Evolutionary conservation across 2,113 vertebrate species (phyloP).

Genomic region (Protomyctophum bolini): DNA sequence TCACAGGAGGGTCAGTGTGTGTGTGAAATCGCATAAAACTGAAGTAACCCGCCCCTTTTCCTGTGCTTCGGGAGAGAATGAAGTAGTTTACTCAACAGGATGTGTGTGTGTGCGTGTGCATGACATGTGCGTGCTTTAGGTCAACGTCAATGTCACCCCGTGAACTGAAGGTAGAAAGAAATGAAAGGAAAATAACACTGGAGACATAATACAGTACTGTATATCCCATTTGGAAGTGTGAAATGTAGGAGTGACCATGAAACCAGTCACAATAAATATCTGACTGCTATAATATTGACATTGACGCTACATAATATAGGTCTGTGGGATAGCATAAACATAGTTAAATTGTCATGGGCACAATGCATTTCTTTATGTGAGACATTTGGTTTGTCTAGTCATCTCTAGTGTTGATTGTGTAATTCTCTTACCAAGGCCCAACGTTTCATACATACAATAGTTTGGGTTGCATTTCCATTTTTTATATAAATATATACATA

Average conservation of each 20-base stretch:
- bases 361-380: no score
- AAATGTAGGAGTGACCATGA: conserved; percentile 25
- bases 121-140: neutral
- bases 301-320: neutral
- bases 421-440: neutral
- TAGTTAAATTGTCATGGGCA: neutral
- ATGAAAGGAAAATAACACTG: conserved; percentile 11
- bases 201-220: neutral
- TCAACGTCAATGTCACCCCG: conserved; percentile 22
- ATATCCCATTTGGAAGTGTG: neutral
- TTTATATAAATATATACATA: no score
- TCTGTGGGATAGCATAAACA: neutral
- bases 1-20: conserved; percentile 28
- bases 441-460: no score
- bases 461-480: no score
- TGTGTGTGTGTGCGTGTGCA: conserved; percentile 29
- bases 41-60: conserved; percentile 30
- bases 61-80: conserved; percentile 43
- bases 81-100: conserved; percentile 63
- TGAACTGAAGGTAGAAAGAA: neutral
- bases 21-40: conserved; percentile 21
- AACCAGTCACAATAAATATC: conserved; percentile 28
- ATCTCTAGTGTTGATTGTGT: neutral
- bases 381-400: neutral
- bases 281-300: neutral